Base-by-base conservation (phyloP, 2,888 invertebrate genomes). In the Resseliella maxima region DNA sequence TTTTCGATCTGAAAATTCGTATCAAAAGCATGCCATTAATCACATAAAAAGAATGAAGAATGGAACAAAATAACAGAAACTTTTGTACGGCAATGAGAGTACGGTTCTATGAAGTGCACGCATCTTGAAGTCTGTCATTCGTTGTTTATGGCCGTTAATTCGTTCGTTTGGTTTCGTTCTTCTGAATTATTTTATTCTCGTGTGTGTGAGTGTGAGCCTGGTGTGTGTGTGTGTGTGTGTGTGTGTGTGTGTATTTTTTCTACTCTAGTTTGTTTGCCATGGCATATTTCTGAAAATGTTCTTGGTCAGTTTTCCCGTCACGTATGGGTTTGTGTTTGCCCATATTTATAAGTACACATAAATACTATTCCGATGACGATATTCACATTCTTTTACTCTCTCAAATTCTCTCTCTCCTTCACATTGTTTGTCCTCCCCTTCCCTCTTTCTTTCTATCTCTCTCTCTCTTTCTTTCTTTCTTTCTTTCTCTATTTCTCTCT, bases 21-120 rank as follows among this genome's bases (percentile, higher is more conserved):
- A 83, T 83, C 83, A 83, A 83, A 38, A 83, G 83, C 83, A 83
- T n/a, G 24, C 83, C 83, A 83, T 83, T 83, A 83, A 83, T 83
- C 83, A 83, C 83, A 83, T 83, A 38, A 83, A 81, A 83, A 36
- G 83, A 83, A 83, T 83, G 38, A 38, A 38, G 24, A 38, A 38
- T n/a, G 12, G 24, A 38, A 83, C 21, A 83, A 83, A 83, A 83
- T n/a, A 36, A 3, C n/a, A n/a, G 38, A n/a, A 83, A 83, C 38
- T 38, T 83, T 83, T 83, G 31, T 72, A 31, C 31, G 72, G 35
- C 35, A 72, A n/a, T 72, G 72, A 72, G 72, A 72, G 31, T 8
- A 31, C 35, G 72, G 31, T 35, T 72, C 5, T 50, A 18, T 31
- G 35, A 72, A 72, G 72, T 72, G 31, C 31, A 31, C 72, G 72